Evolutionary conservation across 2,113 vertebrate genomes (phyloP).

Genomic region (Thymallus thymallus): DNA sequence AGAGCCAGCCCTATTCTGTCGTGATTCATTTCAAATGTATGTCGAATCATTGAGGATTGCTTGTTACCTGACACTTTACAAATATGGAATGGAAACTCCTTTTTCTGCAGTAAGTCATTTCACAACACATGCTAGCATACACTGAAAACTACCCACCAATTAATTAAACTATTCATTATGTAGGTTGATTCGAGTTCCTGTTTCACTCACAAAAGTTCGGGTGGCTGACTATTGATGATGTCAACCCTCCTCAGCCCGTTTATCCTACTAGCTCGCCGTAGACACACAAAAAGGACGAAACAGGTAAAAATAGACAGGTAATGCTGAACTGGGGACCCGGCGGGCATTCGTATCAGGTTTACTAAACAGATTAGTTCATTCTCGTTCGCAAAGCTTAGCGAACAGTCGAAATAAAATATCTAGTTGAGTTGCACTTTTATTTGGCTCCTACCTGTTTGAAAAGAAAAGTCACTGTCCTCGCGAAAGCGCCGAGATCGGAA

Average conservation of each 20-base stretch:
- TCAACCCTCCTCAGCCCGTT: too few species aligned
- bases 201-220: too few species aligned
- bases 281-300: neutral
- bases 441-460: slow-evolving; percentile 66
- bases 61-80: neutral
- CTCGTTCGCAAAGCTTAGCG: neutral
- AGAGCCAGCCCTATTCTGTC: neutral
- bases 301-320: too few species aligned
- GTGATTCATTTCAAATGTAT: neutral
- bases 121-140: neutral
- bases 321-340: neutral
- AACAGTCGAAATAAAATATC: neutral
- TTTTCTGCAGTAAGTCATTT: too few species aligned
- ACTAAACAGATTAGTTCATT: neutral
- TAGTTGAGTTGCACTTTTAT: neutral
- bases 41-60: neutral
- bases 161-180: too few species aligned
- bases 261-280: neutral
- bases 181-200: too few species aligned
- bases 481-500: neutral
- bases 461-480: slow-evolving; percentile 37
- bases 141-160: too few species aligned
- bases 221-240: too few species aligned
- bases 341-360: too few species aligned
- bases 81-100: neutral